Base-by-base conservation (phyloP, 2,113 vertebrate genomes). In the Prinia subflava region DNA sequence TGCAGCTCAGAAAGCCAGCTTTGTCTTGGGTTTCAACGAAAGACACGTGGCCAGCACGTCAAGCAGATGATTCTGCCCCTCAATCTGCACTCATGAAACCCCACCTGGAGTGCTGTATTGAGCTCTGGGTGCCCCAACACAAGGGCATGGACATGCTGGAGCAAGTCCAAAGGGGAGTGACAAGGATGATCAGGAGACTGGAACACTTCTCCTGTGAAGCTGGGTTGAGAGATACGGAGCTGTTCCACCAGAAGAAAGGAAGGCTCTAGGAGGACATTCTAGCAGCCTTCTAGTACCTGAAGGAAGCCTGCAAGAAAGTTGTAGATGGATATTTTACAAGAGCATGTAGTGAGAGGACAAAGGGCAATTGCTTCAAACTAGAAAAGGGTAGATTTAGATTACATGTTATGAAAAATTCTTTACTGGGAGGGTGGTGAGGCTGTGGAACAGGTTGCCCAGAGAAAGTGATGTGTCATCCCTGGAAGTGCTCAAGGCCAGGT, bases 31-130 rank as follows among this genome's bases (percentile, higher is more conserved):
- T 5, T 57, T 8, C 27, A 52, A 13, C 10, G 33, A 67, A 52
- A 27, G 44, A 46, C 6, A 6, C 0, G 0, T 9, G 27, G 18
- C 50, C 52, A 44, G 27, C 42, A 37, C 5, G 4, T 27, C 0
- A 0, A 37, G 27, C 8, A 50, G 25, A 22, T 44, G 22, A 57
- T 50, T 50, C 15, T 73, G 18, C 14, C 10, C 5, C 19, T 65
- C 37, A 59, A 6, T 67, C 28, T 46, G 19, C 4, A 5, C 10
- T n/a, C 44, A 28, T 28, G 7, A 52, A 59, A 59, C 7, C 10
- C 15, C 27, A 33, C 5, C 8, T n/a, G 28, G 7, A 21, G 12
- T 19, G 3, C 4, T 73, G 15, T 27, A 22, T 57, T 65, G 15
- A 33, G 1, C 42, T 37, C 50, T 35, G 22, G 13, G 19, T 7